Base-by-base conservation (phyloP, 1,140 invertebrate species). In the Hypothenemus hampei region DNA sequence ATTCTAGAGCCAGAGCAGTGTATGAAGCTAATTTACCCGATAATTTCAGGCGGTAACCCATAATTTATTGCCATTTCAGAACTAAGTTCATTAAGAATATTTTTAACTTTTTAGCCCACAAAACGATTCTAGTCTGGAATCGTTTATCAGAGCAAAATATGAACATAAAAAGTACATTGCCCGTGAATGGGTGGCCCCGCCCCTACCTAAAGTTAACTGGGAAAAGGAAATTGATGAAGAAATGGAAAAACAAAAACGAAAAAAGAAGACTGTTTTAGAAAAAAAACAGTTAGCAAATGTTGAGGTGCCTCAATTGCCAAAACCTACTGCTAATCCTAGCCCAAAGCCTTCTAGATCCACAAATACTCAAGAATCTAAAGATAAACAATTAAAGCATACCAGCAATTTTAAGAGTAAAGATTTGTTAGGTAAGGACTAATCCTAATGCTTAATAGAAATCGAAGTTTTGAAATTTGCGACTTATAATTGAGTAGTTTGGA, bases 101-200 rank as follows among this genome's bases (percentile, higher is more conserved):
- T 19, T 20, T 48, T 48, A 20, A 11, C 22, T 39, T 50, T 39
- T 37, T 31, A 57, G 96, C 61, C 95, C 96, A 7, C 94, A 97
- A 72, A 94, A 88, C 51, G 95, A 98, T 70, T 87, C 89, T 43
- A 85, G 90, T 11, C 75, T 98, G 21, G 95, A 98, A 73, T 84
- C 84, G 39, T 99, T 99, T 72, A 94, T 98, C 59, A 79, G 95
- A 44, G 90, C 92, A 31, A 99, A 99, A 76, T 99, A 99, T 75
- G 96, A 98, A 72, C 87, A 93, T 64, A 98, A 97, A 75, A 97
- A 97, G 69, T 98, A 97, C 71, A 91, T 98, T 65, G 95, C 94
- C 18, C 83, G 88, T 63, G 94, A 98, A 76, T 98, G 93, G 93
- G 89, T 97, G 26, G 88, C 86, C 46, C 89, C 89, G 19, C 77